Evolutionary conservation across 2,888 invertebrate genomes (phyloP), one percentile per base, ranked within the genome.

Genomic region (Teinopalpus imperialis): DNA sequence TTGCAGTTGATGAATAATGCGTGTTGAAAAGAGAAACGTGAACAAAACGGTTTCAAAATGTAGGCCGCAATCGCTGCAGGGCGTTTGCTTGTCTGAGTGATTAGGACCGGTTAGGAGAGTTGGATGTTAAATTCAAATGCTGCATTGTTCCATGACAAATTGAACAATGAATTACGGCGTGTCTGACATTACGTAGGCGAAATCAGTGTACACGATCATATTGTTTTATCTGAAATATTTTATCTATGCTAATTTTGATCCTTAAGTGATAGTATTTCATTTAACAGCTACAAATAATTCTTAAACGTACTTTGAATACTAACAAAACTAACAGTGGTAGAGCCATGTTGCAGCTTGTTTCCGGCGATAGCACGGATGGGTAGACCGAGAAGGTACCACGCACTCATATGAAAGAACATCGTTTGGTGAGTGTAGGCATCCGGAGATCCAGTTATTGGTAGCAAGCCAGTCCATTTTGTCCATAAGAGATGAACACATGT

Each of bases 101-200:
- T 29, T 43, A 27, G 18, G 26, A 29, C 43, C 21, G 35, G 34
- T 29, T 16, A 5, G 6, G 13, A 26, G 16, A 27, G 13, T 32
- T 43, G 21, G 43, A 29, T 43, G 43, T 43, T 35, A 23, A 43
- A 43, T 43, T 43, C 43, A 35, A 43, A 43, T 35, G 35, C 21
- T 23, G 29, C 14, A 29, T 43, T 35, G 43, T 35, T 27, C 29
- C 20, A 27, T 43, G 43, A 43, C 34, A 43, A 43, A 43, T 43
- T 43, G 35, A 35, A 35, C 29, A 35, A 35, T 35, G 35, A 43
- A 29, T 35, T 43, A 43, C 13, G 20, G 21, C 21, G 20, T 43
- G 43, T 29, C 35, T 13, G 21, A 21, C 21, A 18, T 27, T 21
- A 29, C 21, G 21, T 35, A 21, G 29, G 29, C 35, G 35, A 35